Base-by-base conservation (phyloP, 2,888 invertebrate genomes). In the Stenodema calcarata region DNA sequence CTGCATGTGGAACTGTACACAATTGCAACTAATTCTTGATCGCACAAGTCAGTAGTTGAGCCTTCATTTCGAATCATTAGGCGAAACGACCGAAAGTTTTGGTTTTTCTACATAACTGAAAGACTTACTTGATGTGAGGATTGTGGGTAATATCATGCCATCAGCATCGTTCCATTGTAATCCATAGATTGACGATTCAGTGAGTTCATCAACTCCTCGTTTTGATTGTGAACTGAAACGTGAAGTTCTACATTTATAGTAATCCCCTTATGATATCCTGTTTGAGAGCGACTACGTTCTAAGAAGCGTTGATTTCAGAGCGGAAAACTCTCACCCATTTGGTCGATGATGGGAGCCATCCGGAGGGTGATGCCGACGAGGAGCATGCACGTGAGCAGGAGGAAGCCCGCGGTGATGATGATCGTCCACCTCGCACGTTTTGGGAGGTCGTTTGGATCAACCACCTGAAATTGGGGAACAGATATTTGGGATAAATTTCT, bases 341-440 rank as follows among this genome's bases (percentile, higher is more conserved):
- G 97, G 91, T 98, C 98, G 90, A 98, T 98, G 89, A 98, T 95
- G 14, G 98, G 98, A 16, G 98, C 97, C 97, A 98, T 97, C 88
- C 97, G 93, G 42, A 98, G 92, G 4, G 98, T 98, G 86, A 98
- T 95, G 18, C 97, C 98, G 42, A 98, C 97, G 87, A 98, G 93
- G 89, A 98, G 93, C 90, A 98, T 94, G 91, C 97, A 97, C 93
- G 97, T 96, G 90, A 97, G 94, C 87, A 98, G 94, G 89, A 98
- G 92, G 88, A 97, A 92, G 90, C 96, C 96, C 88, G 97, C 97
- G 70, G 97, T 97, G 90, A 96, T 95, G 91, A 97, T 96, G 91
- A 98, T 97, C 82, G 97, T 97, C 94, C 97, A 97, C 89, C 96
- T 94, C 47, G 97, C 97, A 86, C 96, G 93, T 86, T 95, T 94